Percentiles rank a stretch among this genome's conserved stretches.
Evolutionary conservation across 2,888 invertebrate genomes (phyloP).

Genomic region (Patella pellucida): DNA sequence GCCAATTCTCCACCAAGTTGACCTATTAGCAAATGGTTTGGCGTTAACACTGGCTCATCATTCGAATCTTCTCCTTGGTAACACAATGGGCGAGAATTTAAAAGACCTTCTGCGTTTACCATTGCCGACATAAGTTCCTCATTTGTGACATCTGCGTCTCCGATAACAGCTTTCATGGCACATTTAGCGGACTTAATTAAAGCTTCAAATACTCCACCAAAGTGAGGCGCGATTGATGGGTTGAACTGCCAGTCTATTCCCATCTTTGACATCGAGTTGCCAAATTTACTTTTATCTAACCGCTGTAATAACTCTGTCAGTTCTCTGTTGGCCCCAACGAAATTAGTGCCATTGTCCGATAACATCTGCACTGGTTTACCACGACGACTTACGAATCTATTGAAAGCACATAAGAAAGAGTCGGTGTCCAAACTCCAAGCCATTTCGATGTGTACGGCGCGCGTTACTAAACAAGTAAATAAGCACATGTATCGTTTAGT

Average conservation of each 20-base stretch:
- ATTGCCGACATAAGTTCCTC: constrained; percentile 31
- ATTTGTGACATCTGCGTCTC: too few species aligned
- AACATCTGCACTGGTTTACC: constrained; percentile 19
- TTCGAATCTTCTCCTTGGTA: neutral
- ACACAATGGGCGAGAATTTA: constrained; percentile 34
- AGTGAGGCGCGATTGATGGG: constrained; percentile 39
- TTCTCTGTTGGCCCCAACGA: constrained; percentile 21
- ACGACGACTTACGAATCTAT: constrained; percentile 14
- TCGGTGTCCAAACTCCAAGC: constrained; percentile 13
- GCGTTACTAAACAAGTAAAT: constrained; percentile 22
- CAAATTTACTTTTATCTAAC: constrained; percentile 25
- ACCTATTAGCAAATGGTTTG: constrained; percentile 26
- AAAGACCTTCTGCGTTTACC: constrained; percentile 35
- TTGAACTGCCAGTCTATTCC: constrained; percentile 35
- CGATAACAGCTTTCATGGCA: constrained; percentile 35
- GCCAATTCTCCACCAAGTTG: constrained; percentile 35
- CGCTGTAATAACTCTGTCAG: constrained; percentile 17
- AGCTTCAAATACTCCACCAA: constrained; percentile 36
- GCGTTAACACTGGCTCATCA: constrained; percentile 18
- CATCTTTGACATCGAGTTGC: constrained; percentile 13
- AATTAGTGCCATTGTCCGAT: constrained; percentile 24
- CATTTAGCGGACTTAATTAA: constrained; percentile 38
- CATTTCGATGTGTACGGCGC: constrained; percentile 27
- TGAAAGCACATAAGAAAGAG: constrained; percentile 23
- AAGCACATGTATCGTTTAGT: too few species aligned